A percentile compares a stretch with the other conserved stretches of the same genome.
Conservation (phyloP, 1,140 invertebrate genomes). For the Drosophila varians region DNA sequence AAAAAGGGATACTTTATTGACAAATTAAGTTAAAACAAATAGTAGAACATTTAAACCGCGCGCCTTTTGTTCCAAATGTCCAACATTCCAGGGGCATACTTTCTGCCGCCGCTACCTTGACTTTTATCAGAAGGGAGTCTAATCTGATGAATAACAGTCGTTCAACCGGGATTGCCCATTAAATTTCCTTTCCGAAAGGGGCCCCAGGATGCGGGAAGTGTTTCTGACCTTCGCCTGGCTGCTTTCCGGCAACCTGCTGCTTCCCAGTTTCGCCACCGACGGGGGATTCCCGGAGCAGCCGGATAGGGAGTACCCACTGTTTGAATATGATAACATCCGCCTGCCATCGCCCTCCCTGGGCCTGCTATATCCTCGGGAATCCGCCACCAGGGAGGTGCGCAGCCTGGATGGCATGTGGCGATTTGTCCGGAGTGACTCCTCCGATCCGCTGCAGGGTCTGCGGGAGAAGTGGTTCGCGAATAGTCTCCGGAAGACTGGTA, state of each 20-base stretch:
- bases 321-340: conserved; percentile 29
- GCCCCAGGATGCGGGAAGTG: not conserved
- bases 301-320: conserved; percentile 3
- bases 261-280: not conserved
- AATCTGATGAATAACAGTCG: not conserved
- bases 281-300: not conserved
- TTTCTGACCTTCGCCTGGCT: not conserved
- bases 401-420: conserved; percentile 94
- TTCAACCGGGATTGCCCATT: not conserved
- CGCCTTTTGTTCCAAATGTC: not conserved
- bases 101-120: not conserved
- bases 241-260: not conserved
- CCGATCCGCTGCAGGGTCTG: conserved; percentile 88
- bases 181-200: not conserved
- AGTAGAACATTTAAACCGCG: not conserved
- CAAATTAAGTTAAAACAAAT: too few species aligned
- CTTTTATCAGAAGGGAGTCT: not conserved
- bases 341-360: conserved; percentile 82
- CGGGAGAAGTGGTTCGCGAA: conserved; percentile 90
- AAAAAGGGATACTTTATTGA: too few species aligned
- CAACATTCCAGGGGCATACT: not conserved
- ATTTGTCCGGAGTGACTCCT: conserved; percentile 87
- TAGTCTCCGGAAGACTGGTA: conserved; percentile 16
- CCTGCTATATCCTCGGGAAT: conserved; percentile 92
- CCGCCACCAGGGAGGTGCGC: conserved; percentile 90